Percentiles rank a stretch among this genome's conserved stretches.
These are phyloP conservation scores for Drosophila rufa DNA, from an alignment of 1,140 invertebrate species.

Conservation along the genomic window DNA sequence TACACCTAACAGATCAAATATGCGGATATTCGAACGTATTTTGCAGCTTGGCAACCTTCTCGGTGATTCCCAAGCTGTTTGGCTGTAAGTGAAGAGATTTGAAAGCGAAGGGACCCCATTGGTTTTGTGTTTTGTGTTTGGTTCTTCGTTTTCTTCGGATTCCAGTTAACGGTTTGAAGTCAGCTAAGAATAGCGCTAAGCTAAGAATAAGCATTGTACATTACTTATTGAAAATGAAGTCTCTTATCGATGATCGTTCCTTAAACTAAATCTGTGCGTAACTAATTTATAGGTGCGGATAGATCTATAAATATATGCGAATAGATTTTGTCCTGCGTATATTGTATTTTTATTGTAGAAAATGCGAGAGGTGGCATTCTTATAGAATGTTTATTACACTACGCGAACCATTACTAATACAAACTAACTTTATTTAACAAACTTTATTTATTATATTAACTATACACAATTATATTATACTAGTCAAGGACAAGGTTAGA, in stretches of 20 bases:
- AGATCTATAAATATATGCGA: conserved; percentile 33
- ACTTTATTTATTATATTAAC: conserved; percentile 62
- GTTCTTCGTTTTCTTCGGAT: conserved; percentile 21
- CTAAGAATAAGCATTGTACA: conserved; percentile 73
- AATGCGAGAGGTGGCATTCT: conserved; percentile 57
- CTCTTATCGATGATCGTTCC: conserved; percentile 84
- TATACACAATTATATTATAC: conserved; percentile 58
- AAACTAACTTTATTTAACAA: conserved; percentile 48
- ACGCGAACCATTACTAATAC: conserved; percentile 64
- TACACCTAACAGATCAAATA: conserved; percentile 37
- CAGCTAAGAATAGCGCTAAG: conserved; percentile 34
- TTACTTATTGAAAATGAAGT: conserved; percentile 77
- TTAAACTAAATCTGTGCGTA: conserved; percentile 70
- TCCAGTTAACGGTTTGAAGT: conserved; percentile 28
- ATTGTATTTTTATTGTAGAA: conserved; percentile 74
- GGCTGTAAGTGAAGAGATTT: conserved; percentile 5
- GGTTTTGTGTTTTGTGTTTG: conserved; percentile 28
- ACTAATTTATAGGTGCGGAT: conserved; percentile 41
- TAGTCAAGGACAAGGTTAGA: conserved; percentile 72
- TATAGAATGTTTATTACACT: conserved; percentile 75
- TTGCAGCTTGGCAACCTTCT: conserved; percentile 15
- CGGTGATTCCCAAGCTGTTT: conserved; percentile 39
- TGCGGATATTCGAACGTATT: conserved; percentile 18
- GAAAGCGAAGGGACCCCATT: conserved; percentile 43
- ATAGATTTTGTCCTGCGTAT: conserved; percentile 65